These are phyloP conservation scores for Drosophila yooni DNA, from an alignment of 2,888 invertebrate species.

Conservation along the genomic window DNA sequence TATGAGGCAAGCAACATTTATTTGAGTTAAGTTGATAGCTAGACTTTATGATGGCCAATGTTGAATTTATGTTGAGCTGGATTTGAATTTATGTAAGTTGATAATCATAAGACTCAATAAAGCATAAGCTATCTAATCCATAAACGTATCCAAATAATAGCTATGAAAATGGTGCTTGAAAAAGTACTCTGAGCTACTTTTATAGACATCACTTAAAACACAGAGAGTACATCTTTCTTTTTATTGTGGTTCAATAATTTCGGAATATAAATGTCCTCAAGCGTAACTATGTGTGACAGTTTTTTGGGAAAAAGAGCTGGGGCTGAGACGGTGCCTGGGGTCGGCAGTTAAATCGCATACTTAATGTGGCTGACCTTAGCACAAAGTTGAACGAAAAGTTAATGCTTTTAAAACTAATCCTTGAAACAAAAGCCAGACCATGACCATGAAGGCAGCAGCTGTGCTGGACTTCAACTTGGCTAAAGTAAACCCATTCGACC, in stretches of 20 bases:
- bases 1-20: slow-evolving; percentile 33
- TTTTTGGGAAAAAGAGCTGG: neutral
- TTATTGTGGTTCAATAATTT: slow-evolving; percentile 11
- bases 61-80: neutral
- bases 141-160: neutral
- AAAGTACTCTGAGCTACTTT: neutral
- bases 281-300: slow-evolving; percentile 34
- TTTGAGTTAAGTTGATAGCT: slow-evolving; percentile 1
- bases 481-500: neutral
- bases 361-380: slow-evolving; percentile 52
- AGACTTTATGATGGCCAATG: neutral
- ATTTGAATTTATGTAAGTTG: neutral
- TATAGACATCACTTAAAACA: neutral
- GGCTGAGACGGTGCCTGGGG: neutral
- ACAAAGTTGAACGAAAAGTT: slow-evolving; percentile 48
- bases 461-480: slow-evolving; percentile 30
- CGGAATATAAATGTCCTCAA: slow-evolving; percentile 16
- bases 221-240: too few relatives aligned
- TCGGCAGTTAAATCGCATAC: slow-evolving; percentile 36
- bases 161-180: neutral
- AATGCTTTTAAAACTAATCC: slow-evolving; percentile 57
- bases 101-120: neutral
- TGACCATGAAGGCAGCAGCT: slow-evolving; percentile 32
- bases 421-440: slow-evolving; percentile 52
- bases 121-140: neutral